Evolutionary conservation across 2,797 vertebrate species (phyloP).

Genomic region (Syngnathus rostellatus): DNA sequence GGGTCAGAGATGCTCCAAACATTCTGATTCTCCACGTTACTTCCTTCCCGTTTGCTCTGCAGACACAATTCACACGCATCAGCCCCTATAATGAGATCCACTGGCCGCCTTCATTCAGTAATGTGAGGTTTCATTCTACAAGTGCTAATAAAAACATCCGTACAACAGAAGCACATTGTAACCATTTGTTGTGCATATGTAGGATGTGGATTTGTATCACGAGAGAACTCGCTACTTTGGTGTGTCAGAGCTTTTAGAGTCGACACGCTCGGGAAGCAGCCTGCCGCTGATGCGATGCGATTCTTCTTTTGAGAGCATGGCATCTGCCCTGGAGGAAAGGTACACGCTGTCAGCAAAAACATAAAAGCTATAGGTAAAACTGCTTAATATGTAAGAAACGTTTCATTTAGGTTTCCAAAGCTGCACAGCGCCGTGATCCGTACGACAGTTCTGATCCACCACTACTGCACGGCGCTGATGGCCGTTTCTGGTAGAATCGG

Average conservation of each 20-base stretch:
- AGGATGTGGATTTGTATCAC: constrained; percentile 88
- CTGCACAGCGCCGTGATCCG: constrained; percentile 94
- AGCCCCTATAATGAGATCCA: constrained; percentile 99
- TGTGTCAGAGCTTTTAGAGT: constrained; percentile 88
- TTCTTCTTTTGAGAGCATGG: constrained; percentile 94
- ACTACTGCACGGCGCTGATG: constrained; percentile 93
- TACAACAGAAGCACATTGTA: not conserved
- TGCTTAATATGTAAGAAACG: not conserved
- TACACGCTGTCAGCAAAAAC: constrained; percentile 31
- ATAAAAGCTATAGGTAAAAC: not conserved
- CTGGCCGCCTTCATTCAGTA: constrained; percentile 87
- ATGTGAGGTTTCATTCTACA: constrained; percentile 61
- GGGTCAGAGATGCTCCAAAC: constrained; percentile 86
- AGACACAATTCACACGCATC: constrained; percentile 89
- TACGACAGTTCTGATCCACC: constrained; percentile 88
- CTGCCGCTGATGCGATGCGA: constrained; percentile 89
- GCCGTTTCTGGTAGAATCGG: constrained; percentile 77
- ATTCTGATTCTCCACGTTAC: constrained; percentile 92
- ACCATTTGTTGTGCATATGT: not conserved
- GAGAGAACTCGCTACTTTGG: constrained; percentile 92
- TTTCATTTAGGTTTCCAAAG: constrained; percentile 80
- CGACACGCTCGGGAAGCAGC: constrained; percentile 81
- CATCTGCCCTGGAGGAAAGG: constrained; percentile 88
- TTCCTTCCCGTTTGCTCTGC: constrained; percentile 90
- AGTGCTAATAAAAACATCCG: not conserved